phyloP scores from a whole-genome alignment of 2,797 vertebrate genomes.

The Sebastiscus tertius region DNA sequence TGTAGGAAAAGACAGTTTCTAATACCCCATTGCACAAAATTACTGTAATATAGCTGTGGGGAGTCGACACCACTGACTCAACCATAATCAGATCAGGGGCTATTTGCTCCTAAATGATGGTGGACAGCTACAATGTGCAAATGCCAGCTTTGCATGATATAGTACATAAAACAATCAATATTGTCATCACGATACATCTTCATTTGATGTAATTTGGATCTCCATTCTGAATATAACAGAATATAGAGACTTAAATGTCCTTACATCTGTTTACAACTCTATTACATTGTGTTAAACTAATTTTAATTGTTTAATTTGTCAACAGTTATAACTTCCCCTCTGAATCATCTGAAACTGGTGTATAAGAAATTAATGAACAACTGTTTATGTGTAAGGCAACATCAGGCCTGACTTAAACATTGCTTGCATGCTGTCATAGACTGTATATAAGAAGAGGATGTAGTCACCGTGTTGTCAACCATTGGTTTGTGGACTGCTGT shows the following conservation, averaged over 20 bases:
- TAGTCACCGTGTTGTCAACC: too few relatives aligned
- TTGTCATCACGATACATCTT: neutral
- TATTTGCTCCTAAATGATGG: neutral
- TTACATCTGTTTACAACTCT: too few relatives aligned
- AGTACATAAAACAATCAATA: neutral
- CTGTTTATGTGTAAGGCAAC: too few relatives aligned
- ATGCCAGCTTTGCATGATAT: neutral
- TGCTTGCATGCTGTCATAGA: too few relatives aligned
- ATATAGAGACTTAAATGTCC: too few relatives aligned
- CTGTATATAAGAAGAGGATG: too few relatives aligned
- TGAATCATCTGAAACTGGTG: too few relatives aligned
- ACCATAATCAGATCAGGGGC: neutral
- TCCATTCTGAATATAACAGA: neutral
- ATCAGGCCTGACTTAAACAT: rapidly evolving
- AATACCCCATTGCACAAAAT: neutral
- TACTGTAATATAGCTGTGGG: neutral
- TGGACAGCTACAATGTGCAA: neutral
- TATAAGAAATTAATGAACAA: too few relatives aligned
- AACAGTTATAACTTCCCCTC: too few relatives aligned
- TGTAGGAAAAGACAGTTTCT: neutral
- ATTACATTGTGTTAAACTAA: too few relatives aligned
- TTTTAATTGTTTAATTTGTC: too few relatives aligned
- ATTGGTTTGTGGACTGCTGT: too few relatives aligned
- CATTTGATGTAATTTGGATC: neutral
- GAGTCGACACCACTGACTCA: neutral